Evolutionary conservation across 1,140 invertebrate species (phyloP).

Genomic region (Dendroctonus ponderosae): DNA sequence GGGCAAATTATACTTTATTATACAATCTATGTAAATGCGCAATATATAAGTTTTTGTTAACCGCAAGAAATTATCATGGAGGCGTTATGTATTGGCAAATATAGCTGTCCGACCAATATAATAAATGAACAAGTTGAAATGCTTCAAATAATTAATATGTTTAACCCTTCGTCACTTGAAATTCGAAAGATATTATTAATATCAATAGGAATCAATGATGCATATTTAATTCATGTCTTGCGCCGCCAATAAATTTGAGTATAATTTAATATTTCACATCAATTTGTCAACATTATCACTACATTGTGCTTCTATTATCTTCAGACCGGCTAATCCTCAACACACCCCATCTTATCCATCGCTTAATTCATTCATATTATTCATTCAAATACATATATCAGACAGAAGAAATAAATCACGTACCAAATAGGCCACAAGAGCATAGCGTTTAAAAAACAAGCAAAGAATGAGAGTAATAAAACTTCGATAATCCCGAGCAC

Average conservation of each 20-base stretch:
- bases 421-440: conserved; percentile 25
- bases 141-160: no score
- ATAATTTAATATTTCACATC: conserved; percentile 19
- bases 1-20: no score
- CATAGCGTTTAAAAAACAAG: conserved; percentile 21
- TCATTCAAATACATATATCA: conserved; percentile 11
- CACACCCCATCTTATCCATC: conserved; percentile 23
- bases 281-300: conserved; percentile 33
- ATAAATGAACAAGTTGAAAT: no score
- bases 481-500: conserved; percentile 28
- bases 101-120: no score
- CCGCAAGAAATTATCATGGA: no score
- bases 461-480: conserved; percentile 30
- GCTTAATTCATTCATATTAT: conserved; percentile 32
- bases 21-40: no score
- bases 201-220: background rate
- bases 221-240: conserved; percentile 8
- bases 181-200: background rate
- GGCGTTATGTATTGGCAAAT: no score
- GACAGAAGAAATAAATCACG: conserved; percentile 26
- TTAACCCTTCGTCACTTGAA: no score
- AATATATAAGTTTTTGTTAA: no score
- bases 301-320: conserved; percentile 31
- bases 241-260: conserved; percentile 22
- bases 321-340: conserved; percentile 25